These are phyloP conservation scores for Magallana ariakensis DNA, from an alignment of 1,140 invertebrate species.

Conservation along the genomic window DNA sequence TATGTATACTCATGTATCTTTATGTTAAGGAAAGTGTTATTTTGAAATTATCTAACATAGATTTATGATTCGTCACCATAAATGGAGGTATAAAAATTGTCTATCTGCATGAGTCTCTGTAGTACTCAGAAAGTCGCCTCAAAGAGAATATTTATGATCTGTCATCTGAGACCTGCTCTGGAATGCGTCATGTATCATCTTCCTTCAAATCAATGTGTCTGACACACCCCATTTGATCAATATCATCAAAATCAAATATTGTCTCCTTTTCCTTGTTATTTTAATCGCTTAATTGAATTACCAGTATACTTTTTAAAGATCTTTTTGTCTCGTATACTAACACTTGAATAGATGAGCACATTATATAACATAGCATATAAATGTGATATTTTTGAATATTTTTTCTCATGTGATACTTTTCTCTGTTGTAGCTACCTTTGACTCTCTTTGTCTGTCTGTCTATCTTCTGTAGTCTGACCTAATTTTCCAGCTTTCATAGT, in stretches of 20 bases:
- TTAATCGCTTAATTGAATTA: no score
- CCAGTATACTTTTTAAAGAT: not conserved
- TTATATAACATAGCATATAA: not conserved
- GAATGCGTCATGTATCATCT: no score
- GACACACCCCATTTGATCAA: no score
- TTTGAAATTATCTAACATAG: not conserved
- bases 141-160: no score
- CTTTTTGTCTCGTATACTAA: not conserved
- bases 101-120: not conserved
- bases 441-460: not conserved
- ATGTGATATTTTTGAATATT: not conserved
- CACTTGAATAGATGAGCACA: slow-evolving; percentile 13
- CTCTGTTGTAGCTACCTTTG: not conserved
- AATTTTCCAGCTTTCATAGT: slow-evolving; percentile 34
- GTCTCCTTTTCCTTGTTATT: no score
- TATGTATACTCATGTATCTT: no score
- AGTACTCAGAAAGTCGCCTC: not conserved
- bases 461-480: not conserved
- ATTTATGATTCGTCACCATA: not conserved
- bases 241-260: no score
- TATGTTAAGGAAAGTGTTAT: not conserved
- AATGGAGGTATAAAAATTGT: not conserved
- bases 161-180: no score
- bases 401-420: not conserved
- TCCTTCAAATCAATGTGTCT: no score